Evolutionary conservation across 2,113 vertebrate species (phyloP), one percentile per base, ranked within the genome.

Genomic region (Sclerurus mexicanus): DNA sequence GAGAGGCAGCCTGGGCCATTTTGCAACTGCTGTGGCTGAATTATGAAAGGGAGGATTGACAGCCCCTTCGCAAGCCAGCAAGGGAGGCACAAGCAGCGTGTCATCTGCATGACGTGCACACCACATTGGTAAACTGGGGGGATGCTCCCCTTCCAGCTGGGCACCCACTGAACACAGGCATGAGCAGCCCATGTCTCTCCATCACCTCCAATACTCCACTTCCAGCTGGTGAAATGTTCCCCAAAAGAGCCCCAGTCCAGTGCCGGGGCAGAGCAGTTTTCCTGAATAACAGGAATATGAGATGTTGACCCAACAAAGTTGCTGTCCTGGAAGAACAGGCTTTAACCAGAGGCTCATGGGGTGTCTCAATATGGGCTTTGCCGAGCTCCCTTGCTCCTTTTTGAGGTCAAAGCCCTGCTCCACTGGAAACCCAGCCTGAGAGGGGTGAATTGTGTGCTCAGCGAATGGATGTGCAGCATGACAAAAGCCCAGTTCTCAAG

Each of bases 11-110:
- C 67, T 3, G 44, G 75, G 90, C 64, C 66, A 56, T 95, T 91
- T 90, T 89, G 92, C 80, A 96, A 96, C 40, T 75, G 52, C 69
- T 87, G 85, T 5, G 90, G 93, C 68, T 89, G 90, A 72, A 37
- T 89, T 71, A 72, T 72, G 93, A 94, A 92, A 93, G 82, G 33
- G 39, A 20, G 67, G 71, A 60, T 7, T n/a, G 68, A 56, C 10
- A 44, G 22, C 22, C 14, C n/a, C 80, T 6, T 18, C 1, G 3
- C 59, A 56, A 66, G 42, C 3, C 3, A 23, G 14, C 12, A 2
- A 72, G 62, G 23, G 49, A 87, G 25, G 27, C 10, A 39, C 58
- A 58, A 64, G 52, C 0, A 73, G 47, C 42, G 20, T 2, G 7
- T 46, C 27, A 85, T 53, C 40, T 40, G 53, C 53, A 58, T 1